Evolutionary conservation across 2,113 vertebrate species (phyloP).

Genomic region (Rhynchomys soricoides): DNA sequence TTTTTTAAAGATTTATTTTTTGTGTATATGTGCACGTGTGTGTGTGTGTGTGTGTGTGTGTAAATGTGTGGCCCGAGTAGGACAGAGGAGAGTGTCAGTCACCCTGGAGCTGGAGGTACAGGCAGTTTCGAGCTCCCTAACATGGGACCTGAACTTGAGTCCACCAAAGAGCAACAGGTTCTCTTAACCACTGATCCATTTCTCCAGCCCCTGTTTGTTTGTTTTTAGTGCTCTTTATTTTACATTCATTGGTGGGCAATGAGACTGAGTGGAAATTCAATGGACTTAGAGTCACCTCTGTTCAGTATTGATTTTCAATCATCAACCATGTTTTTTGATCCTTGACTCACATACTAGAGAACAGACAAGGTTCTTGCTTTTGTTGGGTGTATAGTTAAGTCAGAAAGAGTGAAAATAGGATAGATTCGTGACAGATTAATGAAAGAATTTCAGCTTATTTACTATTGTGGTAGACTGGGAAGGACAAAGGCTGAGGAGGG

Average conservation of each 20-base stretch:
- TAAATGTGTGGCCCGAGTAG: background rate
- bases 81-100: background rate
- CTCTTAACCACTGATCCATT: background rate
- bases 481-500: background rate
- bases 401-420: background rate
- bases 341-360: background rate
- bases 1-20: background rate
- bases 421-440: slow-evolving; percentile 1
- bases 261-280: background rate
- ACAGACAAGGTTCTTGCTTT: background rate
- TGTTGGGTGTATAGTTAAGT: background rate
- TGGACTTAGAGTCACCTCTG: background rate
- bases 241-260: background rate
- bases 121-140: background rate
- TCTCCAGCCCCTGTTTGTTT: background rate
- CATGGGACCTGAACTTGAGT: background rate
- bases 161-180: background rate
- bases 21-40: background rate
- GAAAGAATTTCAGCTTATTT: background rate
- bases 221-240: background rate
- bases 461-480: background rate
- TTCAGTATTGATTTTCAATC: slow-evolving; percentile 44
- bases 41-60: background rate
- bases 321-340: slow-evolving; percentile 6
- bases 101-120: background rate